Conservation (phyloP, 2,888 invertebrate species). For the Drepana falcataria region DNA sequence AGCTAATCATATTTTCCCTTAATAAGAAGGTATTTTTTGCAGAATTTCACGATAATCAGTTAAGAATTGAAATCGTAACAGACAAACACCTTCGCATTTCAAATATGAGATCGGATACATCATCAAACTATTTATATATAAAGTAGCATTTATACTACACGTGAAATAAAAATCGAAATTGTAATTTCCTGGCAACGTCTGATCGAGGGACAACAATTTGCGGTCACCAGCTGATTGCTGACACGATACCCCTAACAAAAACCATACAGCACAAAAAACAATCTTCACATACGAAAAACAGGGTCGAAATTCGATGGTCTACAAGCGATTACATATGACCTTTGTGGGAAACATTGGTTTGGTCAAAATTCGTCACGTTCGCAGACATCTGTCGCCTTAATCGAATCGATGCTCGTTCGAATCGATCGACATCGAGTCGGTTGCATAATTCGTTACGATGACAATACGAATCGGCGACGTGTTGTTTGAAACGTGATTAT, state of each 20-base stretch:
- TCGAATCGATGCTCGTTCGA: constrained; percentile 59
- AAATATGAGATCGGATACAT: no score
- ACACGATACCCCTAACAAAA: constrained; percentile 54
- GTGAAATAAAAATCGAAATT: constrained; percentile 73
- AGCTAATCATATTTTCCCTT: no score
- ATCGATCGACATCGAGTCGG: constrained; percentile 51
- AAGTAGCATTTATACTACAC: constrained; percentile 39
- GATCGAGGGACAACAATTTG: constrained; percentile 78
- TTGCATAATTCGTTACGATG: constrained; percentile 76
- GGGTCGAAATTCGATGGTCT: constrained; percentile 16
- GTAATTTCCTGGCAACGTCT: constrained; percentile 75
- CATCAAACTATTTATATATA: constrained; percentile 20
- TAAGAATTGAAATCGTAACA: no score
- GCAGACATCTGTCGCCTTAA: constrained; percentile 76
- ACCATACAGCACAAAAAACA: constrained; percentile 28
- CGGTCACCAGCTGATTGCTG: constrained; percentile 76
- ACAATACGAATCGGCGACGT: constrained; percentile 63
- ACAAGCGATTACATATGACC: constrained; percentile 21
- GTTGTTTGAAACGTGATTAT: constrained; percentile 56
- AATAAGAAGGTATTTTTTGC: no score
- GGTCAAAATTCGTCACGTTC: constrained; percentile 77
- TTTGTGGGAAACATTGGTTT: constrained; percentile 36
- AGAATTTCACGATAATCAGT: no score
- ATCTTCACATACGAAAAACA: constrained; percentile 16
- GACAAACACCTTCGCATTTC: no score